Evolutionary conservation across 2,888 invertebrate genomes (phyloP).

Genomic region (Polymixis lichenea): DNA sequence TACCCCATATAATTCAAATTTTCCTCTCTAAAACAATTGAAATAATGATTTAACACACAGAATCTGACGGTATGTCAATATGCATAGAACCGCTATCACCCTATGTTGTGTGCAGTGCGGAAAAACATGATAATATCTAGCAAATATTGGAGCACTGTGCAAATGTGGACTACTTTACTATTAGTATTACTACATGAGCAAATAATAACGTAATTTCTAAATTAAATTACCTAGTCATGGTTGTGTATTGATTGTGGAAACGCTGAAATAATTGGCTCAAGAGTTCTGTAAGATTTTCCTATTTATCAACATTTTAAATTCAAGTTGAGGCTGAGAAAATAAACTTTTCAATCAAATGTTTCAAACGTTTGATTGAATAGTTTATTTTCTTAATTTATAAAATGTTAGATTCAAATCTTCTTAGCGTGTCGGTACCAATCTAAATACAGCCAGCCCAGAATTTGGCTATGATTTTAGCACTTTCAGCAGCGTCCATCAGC

Average conservation of each 20-base stretch:
- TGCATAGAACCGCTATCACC: slow-evolving; percentile 20
- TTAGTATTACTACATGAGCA: slow-evolving; percentile 30
- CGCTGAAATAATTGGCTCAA: neutral
- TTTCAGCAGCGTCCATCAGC: too few species aligned
- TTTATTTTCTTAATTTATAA: neutral
- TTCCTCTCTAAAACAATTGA: slow-evolving; percentile 42
- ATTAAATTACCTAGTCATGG: slow-evolving; percentile 26
- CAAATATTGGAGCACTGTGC: slow-evolving; percentile 39
- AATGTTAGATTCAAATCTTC: neutral
- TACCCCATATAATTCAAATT: slow-evolving; percentile 4
- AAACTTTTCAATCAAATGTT: too few species aligned
- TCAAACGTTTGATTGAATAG: neutral
- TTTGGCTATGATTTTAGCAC: too few species aligned
- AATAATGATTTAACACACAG: slow-evolving; percentile 24
- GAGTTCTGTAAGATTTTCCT: neutral
- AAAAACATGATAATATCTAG: slow-evolving; percentile 45
- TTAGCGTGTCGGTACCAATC: too few species aligned
- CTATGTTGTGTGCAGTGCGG: slow-evolving; percentile 25
- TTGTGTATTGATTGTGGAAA: neutral
- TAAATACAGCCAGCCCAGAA: too few species aligned
- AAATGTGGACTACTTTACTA: slow-evolving; percentile 22
- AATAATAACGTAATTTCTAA: slow-evolving; percentile 52
- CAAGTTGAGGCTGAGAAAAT: neutral
- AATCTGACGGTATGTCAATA: slow-evolving; percentile 42
- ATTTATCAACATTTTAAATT: neutral